Evolutionary conservation across 2,797 vertebrate species (phyloP).

Genomic region (Lacerta agilis): DNA sequence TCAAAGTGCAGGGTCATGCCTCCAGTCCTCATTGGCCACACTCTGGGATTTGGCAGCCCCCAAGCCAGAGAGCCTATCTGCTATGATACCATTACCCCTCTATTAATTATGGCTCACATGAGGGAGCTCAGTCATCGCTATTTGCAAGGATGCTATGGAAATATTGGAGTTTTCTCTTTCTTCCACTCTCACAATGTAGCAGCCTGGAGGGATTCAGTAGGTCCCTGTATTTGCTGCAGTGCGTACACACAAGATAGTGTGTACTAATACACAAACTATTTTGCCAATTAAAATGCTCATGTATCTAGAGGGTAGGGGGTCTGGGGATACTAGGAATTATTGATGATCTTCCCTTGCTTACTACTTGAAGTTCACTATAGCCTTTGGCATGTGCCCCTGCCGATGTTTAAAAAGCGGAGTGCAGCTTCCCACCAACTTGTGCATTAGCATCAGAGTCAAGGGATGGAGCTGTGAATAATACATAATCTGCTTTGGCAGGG

Average conservation of each 20-base stretch:
- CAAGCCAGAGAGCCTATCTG: background rate
- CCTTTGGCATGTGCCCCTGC: background rate
- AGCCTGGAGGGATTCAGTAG: background rate
- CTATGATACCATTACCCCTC: background rate
- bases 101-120: background rate
- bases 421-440: background rate
- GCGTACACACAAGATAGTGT: too few relatives aligned
- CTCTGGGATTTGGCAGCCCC: background rate
- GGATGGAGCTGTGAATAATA: slow-evolving; percentile 12
- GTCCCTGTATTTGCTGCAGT: background rate
- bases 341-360: background rate
- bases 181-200: background rate
- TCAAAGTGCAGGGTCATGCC: background rate
- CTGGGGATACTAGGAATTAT: background rate
- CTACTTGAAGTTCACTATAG: background rate
- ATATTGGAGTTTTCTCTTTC: background rate
- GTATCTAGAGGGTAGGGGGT: too few relatives aligned
- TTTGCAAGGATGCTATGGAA: background rate
- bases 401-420: background rate
- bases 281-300: background rate
- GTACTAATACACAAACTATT: background rate
- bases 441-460: background rate
- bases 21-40: background rate
- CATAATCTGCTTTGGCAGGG: slow-evolving; percentile 10
- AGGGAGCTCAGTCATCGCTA: background rate